Percentiles rank a stretch among this genome's conserved stretches.
These are phyloP conservation scores for Glaucidium brasilianum DNA, from an alignment of 2,113 vertebrate species.

Conservation along the genomic window DNA sequence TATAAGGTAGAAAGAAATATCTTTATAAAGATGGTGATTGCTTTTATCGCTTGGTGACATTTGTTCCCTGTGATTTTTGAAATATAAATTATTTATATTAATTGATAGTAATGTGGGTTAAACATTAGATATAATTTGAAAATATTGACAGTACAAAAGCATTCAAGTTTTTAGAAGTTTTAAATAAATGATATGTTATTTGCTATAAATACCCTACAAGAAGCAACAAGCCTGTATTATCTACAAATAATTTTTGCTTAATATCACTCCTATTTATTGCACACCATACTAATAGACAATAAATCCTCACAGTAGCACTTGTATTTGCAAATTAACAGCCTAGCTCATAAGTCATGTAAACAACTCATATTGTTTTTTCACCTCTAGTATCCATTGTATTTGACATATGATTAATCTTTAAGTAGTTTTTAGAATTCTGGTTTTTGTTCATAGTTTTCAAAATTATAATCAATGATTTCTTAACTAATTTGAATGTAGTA, in stretches of 20 bases:
- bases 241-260: background rate
- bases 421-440: background rate
- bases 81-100: background rate
- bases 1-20: background rate
- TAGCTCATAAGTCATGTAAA: background rate
- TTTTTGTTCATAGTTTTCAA: background rate
- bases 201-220: background rate
- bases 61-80: background rate
- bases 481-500: background rate
- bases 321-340: background rate
- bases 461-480: background rate
- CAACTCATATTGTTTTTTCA: background rate
- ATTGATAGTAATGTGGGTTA: background rate
- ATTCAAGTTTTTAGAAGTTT: background rate
- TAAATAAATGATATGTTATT: background rate
- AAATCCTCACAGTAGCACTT: background rate
- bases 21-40: background rate
- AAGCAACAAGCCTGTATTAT: background rate
- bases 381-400: background rate
- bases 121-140: background rate
- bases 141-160: background rate
- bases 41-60: background rate
- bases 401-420: background rate
- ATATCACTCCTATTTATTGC: background rate
- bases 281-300: background rate